Evolutionary conservation across 2,888 invertebrate species (phyloP), one percentile per base, ranked within the genome.

Genomic region (Melanargia galathea): DNA sequence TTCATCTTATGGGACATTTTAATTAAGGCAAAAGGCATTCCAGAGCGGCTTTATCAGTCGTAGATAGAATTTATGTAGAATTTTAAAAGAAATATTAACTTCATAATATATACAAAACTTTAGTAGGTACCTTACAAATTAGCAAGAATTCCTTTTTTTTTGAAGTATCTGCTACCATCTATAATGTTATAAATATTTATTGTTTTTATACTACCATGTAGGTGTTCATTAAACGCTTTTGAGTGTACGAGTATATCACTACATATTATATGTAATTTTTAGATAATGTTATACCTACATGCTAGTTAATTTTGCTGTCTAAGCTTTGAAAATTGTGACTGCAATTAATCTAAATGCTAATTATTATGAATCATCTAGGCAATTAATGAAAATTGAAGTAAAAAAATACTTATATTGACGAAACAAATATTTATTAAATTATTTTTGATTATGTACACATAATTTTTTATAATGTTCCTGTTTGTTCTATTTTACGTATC

Each of bases 21-120:
- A 46, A 35, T 22, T 58, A 58, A 58, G 24, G 22, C n/a, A 35
- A 35, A 58, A 35, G 35, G 38, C 58, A 58, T 58, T 58, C 58
- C 58, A 58, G 6, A 38, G 58, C 58, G 58, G 22, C 35, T 58
- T 20, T 11, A 11, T 38, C 13, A n/a, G 24, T 38, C 30, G 46
- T 48, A 38, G 8, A 58, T 48, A 38, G 5, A 58, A 58, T 6
- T 46, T 43, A 43, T 20, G 24, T 55, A 55, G 55, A 20, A 11
- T 33, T 33, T 46, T 33, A 18, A 18, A 30, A 8, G 24, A 52
- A 35, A 18, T 20, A 20, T 2, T 49, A 26, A 18, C 30, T 30
- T 0, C 18, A 33, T n/a, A 26, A 16, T n/a, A 3, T 30, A 10
- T 10, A 51, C 18, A 51, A 33, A 43, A 43, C 8, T 18, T 43